phyloP scores from a whole-genome alignment of 2,797 vertebrate species.

The Morus bassanus region DNA sequence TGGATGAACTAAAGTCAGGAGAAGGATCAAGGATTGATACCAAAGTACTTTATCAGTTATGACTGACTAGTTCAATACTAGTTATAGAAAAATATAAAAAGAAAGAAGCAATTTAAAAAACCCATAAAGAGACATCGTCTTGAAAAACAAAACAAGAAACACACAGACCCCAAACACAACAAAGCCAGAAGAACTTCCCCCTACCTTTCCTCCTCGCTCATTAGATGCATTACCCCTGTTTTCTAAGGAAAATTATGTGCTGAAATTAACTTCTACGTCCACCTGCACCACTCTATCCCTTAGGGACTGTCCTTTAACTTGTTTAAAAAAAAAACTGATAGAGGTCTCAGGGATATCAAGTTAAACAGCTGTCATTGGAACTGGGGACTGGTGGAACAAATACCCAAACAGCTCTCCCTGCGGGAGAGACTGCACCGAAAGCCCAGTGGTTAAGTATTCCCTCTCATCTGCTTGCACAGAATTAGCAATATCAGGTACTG shows the following conservation, averaged over 20 bases:
- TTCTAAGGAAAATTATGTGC: neutral
- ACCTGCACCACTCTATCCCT: neutral
- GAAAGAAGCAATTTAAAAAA: neutral
- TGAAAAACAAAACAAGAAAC: neutral
- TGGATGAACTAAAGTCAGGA: neutral
- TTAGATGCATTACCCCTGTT: neutral
- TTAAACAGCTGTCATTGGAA: neutral
- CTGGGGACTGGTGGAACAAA: neutral
- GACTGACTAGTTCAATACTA: neutral
- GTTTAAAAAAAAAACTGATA: neutral
- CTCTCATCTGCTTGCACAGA: neutral
- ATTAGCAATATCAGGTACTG: neutral
- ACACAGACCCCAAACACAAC: neutral
- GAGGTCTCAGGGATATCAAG: neutral
- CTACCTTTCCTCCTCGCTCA: neutral
- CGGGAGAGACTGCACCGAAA: rapidly evolving
- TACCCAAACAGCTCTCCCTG: neutral
- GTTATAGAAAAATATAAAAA: neutral
- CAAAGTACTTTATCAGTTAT: neutral
- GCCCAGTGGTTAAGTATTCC: neutral
- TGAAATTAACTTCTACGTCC: neutral
- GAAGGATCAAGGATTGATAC: neutral
- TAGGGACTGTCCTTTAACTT: neutral
- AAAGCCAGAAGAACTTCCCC: neutral
- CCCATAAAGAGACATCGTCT: neutral